phyloP scores from a whole-genome alignment of 2,888 invertebrate genomes.

The Thymelicus acteon region DNA sequence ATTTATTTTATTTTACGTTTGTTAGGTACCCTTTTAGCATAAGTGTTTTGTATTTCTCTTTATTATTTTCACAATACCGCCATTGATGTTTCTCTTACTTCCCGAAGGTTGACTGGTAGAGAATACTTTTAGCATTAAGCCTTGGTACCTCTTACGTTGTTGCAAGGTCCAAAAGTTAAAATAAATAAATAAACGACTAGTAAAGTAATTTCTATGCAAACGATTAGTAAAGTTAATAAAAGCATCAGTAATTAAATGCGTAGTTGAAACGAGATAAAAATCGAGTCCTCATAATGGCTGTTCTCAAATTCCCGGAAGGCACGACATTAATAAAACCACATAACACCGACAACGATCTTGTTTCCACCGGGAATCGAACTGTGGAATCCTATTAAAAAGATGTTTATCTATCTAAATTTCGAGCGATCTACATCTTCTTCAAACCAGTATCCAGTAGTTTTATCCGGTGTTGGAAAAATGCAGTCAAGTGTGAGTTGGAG shows the following conservation, averaged over 20 bases:
- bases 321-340: constrained; percentile 13
- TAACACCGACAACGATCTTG: constrained; percentile 20
- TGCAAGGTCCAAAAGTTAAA: too few relatives aligned
- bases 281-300: background rate
- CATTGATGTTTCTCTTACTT: too few relatives aligned
- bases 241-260: background rate
- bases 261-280: background rate
- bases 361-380: constrained; percentile 29
- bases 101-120: too few relatives aligned
- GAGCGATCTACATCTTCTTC: constrained; percentile 36
- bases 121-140: too few relatives aligned
- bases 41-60: too few relatives aligned
- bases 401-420: constrained; percentile 42
- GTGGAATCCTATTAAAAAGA: constrained; percentile 36
- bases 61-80: too few relatives aligned
- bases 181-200: too few relatives aligned
- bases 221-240: background rate
- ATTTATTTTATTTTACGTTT: too few relatives aligned
- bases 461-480: constrained; percentile 14
- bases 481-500: background rate
- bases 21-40: too few relatives aligned
- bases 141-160: too few relatives aligned
- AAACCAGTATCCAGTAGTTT: constrained; percentile 27
- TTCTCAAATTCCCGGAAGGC: constrained; percentile 15
- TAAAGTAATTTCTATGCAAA: too few relatives aligned